Evolutionary conservation across 2,888 invertebrate species (phyloP), one percentile per base, ranked within the genome.

Genomic region (Antheraea assamensis): DNA sequence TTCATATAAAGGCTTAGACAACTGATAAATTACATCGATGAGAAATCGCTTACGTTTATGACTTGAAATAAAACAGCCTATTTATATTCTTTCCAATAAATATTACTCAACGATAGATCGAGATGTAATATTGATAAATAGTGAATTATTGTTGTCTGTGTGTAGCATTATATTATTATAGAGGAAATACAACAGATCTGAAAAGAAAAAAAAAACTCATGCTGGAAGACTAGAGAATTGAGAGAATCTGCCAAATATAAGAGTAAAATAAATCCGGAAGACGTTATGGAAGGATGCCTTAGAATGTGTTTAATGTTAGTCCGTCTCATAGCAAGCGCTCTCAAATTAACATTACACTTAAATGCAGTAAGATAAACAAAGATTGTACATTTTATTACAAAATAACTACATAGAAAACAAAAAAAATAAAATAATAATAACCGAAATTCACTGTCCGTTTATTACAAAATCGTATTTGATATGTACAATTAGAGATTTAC

Each of bases 401-500:
- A 87, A 42, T 42, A 42, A 42, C 42, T 42, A 42, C 42, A 42
- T 42, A 13, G 42, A 86, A 85, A 84, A 64, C 7, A 58, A 88
- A 87, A n/a, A n/a, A n/a, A n/a, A n/a, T n/a, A n/a, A n/a, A n/a
- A n/a, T n/a, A n/a, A n/a, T n/a, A n/a, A n/a, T n/a, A n/a, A 84
- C 82, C 81, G 78, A 80, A 77, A 74, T 80, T 82, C 83, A 75
- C 79, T 84, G 84, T 64, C 82, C 80, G 78, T 87, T 64, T 64
- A 64, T 64, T 88, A 86, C 80, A 92, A 88, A 84, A 92, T 88
- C 86, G 77, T 78, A 78, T 78, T 85, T 93, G 93, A 93, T 93
- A 93, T 93, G 93, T 93, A 92, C 93, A 93, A n/a, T n/a, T n/a
- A 82, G 84, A 86, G 78, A 82, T 84, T n/a, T 85, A 83, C 42